These are phyloP conservation scores for Drosophila kambysellisi DNA, from an alignment of 2,888 invertebrate genomes.

Conservation along the genomic window DNA sequence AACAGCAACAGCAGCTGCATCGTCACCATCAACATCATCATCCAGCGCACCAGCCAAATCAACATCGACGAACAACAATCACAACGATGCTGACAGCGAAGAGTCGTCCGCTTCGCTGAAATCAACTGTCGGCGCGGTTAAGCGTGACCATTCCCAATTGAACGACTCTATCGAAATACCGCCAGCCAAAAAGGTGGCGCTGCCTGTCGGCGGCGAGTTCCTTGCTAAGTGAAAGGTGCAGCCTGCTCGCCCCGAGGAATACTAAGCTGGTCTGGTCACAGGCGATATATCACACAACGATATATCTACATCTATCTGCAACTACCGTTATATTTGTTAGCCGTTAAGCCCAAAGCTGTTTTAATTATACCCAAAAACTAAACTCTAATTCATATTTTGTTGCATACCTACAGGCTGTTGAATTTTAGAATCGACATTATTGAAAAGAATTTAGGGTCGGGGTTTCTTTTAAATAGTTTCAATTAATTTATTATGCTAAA, in stretches of 20 bases:
- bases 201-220: conserved; percentile 47
- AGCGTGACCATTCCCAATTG: conserved; percentile 49
- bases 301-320: conserved; percentile 6
- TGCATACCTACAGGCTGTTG: not conserved
- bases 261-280: conserved; percentile 35
- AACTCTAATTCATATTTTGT: not conserved
- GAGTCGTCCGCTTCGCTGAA: conserved; percentile 45
- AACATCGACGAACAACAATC: conserved; percentile 44
- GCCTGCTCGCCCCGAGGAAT: conserved; percentile 2
- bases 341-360: conserved; percentile 24
- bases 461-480: no score
- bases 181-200: conserved; percentile 62
- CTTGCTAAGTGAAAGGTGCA: conserved; percentile 49
- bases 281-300: conserved; percentile 19
- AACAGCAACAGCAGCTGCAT: not conserved
- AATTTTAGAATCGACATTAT: not conserved
- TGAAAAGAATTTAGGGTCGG: no score
- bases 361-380: conserved; percentile 5
- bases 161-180: conserved; percentile 54
- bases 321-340: conserved; percentile 23
- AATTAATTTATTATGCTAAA: no score
- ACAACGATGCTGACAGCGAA: conserved; percentile 48
- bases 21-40: not conserved
- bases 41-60: conserved; percentile 37
- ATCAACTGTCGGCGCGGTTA: conserved; percentile 11